phyloP scores from a whole-genome alignment of 2,797 vertebrate species.

The Spatula clypeata region DNA sequence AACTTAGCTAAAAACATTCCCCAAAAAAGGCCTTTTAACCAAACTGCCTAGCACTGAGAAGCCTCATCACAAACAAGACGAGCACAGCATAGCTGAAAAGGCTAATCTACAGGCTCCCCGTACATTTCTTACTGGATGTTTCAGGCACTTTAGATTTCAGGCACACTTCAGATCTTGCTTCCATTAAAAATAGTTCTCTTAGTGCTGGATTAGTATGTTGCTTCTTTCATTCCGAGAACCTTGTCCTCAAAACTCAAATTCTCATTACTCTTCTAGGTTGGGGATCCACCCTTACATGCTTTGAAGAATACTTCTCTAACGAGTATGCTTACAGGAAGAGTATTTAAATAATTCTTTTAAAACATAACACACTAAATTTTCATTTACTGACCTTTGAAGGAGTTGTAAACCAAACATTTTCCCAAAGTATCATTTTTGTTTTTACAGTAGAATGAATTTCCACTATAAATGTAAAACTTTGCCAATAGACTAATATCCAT shows the following conservation, averaged over 20 bases:
- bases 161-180: background rate
- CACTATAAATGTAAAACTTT: background rate
- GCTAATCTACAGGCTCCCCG: background rate
- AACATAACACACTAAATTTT: background rate
- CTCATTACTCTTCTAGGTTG: background rate
- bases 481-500: background rate
- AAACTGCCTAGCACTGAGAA: background rate
- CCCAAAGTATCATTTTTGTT: background rate
- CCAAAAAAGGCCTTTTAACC: background rate
- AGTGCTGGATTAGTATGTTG: background rate
- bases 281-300: background rate
- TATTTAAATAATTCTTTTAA: background rate
- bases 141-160: background rate
- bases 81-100: background rate
- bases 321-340: background rate
- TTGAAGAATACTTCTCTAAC: background rate
- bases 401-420: background rate
- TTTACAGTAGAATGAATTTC: background rate
- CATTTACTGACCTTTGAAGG: background rate
- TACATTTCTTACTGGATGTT: background rate
- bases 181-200: background rate
- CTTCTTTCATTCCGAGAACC: rapidly evolving
- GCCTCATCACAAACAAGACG: background rate
- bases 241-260: background rate
- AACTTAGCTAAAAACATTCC: background rate